These are phyloP conservation scores for Drosophila nigrodunni DNA, from an alignment of 1,140 invertebrate genomes.

Conservation along the genomic window DNA sequence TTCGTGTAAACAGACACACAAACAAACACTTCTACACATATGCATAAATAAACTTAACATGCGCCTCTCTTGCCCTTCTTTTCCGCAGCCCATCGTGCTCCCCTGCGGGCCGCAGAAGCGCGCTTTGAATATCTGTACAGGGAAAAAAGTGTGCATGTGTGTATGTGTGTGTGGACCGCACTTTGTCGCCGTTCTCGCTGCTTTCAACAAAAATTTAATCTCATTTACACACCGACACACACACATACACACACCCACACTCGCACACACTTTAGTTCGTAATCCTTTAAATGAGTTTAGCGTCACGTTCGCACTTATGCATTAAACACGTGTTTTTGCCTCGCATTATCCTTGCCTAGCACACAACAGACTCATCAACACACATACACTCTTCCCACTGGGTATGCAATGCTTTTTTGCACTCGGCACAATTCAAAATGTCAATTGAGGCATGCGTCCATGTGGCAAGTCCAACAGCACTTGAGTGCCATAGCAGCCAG, in stretches of 20 bases:
- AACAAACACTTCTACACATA: conserved; percentile 26
- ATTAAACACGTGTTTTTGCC: conserved; percentile 81
- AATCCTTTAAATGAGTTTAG: conserved; percentile 84
- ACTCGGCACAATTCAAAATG: conserved; percentile 80
- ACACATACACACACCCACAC: conserved; percentile 16
- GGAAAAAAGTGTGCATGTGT: conserved; percentile 32
- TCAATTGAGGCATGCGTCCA: conserved; percentile 76
- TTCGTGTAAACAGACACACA: conserved; percentile 49
- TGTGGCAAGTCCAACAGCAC: conserved; percentile 58
- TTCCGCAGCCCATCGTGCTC: neutral
- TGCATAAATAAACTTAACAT: conserved; percentile 57
- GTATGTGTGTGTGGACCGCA: conserved; percentile 41
- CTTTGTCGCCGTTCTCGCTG: conserved; percentile 42
- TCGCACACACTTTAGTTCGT: conserved; percentile 59
- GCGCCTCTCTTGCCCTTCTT: neutral
- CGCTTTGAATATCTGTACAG: conserved; percentile 31
- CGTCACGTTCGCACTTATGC: conserved; percentile 82
- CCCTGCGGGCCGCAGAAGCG: neutral
- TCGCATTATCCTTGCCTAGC: conserved; percentile 75
- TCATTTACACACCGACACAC: conserved; percentile 63
- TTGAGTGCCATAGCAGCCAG: conserved; percentile 46
- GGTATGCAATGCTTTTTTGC: conserved; percentile 71
- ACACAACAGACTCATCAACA: conserved; percentile 25
- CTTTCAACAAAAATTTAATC: conserved; percentile 79
- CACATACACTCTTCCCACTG: conserved; percentile 11